These are phyloP conservation scores for Tholera decimalis DNA, from an alignment of 2,888 invertebrate genomes.

Conservation along the genomic window DNA sequence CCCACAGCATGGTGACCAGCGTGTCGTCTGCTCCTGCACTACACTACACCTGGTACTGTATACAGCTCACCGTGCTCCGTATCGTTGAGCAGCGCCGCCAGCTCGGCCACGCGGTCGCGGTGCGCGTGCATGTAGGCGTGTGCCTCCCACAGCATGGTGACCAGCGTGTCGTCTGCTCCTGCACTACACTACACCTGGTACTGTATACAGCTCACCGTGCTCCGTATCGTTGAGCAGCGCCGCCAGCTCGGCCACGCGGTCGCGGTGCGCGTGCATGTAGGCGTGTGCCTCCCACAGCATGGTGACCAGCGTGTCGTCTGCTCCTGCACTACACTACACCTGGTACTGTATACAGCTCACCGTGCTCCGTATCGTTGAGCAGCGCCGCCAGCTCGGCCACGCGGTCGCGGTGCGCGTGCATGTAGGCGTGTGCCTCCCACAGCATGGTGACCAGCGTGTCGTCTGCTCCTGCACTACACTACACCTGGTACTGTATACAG, in stretches of 20 bases:
- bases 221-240: conserved; percentile 80
- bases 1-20: conserved; percentile 97
- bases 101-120: conserved; percentile 90
- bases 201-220: conserved; percentile 16
- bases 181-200: background rate
- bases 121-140: conserved; percentile 95
- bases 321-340: conserved; percentile 74
- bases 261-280: conserved; percentile 93
- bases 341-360: conserved; percentile 6
- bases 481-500: background rate
- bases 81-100: conserved; percentile 89
- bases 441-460: conserved; percentile 95
- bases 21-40: conserved; percentile 86
- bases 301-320: conserved; percentile 93
- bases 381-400: conserved; percentile 92
- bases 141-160: conserved; percentile 97
- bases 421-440: conserved; percentile 97
- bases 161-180: conserved; percentile 92
- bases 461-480: conserved; percentile 82
- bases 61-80: conserved; percentile 22
- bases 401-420: conserved; percentile 92
- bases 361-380: conserved; percentile 64
- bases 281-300: conserved; percentile 98
- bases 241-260: conserved; percentile 92
- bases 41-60: background rate